These are phyloP conservation scores for Charadrius vociferus DNA, from an alignment of 2,113 vertebrate species.

Conservation along the genomic window DNA sequence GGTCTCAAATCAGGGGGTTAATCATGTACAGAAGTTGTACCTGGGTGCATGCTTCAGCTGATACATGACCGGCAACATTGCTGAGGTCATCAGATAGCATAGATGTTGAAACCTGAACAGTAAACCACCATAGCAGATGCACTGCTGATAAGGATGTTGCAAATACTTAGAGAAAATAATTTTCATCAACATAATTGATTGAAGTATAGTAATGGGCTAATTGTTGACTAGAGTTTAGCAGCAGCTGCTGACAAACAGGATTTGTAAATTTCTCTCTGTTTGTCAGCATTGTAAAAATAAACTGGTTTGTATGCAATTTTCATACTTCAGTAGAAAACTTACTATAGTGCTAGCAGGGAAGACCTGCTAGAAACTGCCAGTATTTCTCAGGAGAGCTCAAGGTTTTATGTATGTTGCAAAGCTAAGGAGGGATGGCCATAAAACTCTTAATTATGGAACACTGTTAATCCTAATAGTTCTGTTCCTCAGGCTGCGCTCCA, in stretches of 20 bases:
- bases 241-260: background rate
- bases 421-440: background rate
- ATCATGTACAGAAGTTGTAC: background rate
- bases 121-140: background rate
- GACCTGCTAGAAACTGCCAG: background rate
- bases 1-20: background rate
- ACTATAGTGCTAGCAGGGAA: background rate
- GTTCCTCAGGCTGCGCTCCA: background rate
- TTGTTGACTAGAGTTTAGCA: background rate
- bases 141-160: background rate
- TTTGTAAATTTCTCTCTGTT: background rate
- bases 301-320: background rate
- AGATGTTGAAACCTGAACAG: background rate
- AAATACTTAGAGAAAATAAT: background rate
- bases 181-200: background rate
- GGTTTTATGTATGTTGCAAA: background rate
- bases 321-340: background rate
- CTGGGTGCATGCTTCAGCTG: background rate
- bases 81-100: background rate
- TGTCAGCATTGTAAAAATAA: background rate
- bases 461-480: background rate
- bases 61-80: background rate
- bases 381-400: background rate
- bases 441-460: background rate
- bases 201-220: background rate